These are phyloP conservation scores for Carposina sasakii DNA, from an alignment of 1,140 invertebrate genomes.

Conservation along the genomic window DNA sequence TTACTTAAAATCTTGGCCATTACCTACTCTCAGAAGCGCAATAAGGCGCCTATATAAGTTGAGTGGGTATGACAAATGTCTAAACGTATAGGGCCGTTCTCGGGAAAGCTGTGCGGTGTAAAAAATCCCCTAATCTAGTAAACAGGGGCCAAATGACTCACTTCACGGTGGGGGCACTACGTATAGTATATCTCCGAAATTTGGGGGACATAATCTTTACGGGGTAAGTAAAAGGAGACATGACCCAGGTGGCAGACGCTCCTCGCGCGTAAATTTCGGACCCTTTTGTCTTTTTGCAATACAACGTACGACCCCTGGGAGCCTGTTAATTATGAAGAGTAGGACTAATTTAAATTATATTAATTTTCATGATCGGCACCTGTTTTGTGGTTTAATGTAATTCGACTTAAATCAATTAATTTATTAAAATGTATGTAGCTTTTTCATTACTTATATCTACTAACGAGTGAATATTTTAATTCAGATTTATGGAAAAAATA, in stretches of 20 bases:
- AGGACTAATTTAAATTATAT: conserved; percentile 42
- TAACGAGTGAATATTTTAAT: no score
- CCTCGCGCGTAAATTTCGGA: conserved; percentile 47
- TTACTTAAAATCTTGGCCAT: conserved; percentile 9
- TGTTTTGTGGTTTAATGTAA: conserved; percentile 8
- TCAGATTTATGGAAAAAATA: no score
- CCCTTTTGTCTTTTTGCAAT: conserved; percentile 51
- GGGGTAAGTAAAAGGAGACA: conserved; percentile 70
- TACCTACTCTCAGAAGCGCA: conserved; percentile 18
- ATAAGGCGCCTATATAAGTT: conserved; percentile 30
- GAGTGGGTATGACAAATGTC: conserved; percentile 37
- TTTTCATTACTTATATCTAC: no score
- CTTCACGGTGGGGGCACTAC: conserved; percentile 55
- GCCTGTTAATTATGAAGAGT: conserved; percentile 55
- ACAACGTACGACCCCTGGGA: conserved; percentile 31
- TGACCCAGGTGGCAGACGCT: conserved; percentile 61
- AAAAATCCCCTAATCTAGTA: conserved; percentile 70
- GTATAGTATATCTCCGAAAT: conserved; percentile 53
- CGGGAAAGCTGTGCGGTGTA: conserved; percentile 56
- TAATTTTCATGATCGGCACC: conserved; percentile 15
- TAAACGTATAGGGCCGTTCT: conserved; percentile 25
- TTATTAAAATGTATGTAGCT: no score
- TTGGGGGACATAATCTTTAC: conserved; percentile 66
- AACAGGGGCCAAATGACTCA: conserved; percentile 69
- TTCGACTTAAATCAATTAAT: no score